phyloP scores from a whole-genome alignment of 92 coral and sea anemone species.

The Phenganax marumi region DNA sequence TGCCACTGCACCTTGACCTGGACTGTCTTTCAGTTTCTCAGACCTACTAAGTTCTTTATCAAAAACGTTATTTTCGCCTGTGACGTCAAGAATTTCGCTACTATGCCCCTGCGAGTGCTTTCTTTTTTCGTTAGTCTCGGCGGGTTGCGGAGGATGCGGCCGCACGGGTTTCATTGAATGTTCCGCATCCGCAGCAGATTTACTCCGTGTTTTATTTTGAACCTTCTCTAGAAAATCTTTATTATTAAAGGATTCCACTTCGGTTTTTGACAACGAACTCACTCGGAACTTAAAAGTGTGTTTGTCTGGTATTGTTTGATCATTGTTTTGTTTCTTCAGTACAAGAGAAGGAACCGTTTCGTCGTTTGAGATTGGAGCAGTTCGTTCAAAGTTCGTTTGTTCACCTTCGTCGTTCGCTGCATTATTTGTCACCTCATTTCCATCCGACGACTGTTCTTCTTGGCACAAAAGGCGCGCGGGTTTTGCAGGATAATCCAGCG shows the following conservation, averaged over 20 bases:
- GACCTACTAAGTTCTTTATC: not conserved
- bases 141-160: slow-evolving; percentile 8
- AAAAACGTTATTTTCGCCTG: not conserved
- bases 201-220: not conserved
- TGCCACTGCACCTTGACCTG: not conserved
- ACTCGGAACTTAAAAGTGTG: slow-evolving; percentile 12
- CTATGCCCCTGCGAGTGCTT: not conserved
- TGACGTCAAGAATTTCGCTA: not conserved
- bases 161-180: slow-evolving; percentile 2
- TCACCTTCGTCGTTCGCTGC: no score
- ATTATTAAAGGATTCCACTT: slow-evolving; percentile 28
- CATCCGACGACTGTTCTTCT: no score
- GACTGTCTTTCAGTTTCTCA: not conserved
- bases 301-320: not conserved
- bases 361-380: no score
- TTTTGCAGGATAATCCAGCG: no score
- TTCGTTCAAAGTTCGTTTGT: no score
- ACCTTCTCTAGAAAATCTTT: not conserved
- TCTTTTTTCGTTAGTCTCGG: not conserved
- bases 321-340: not conserved
- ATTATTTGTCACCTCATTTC: no score
- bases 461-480: no score
- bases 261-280: slow-evolving; percentile 32
- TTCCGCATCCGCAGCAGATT: no score
- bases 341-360: not conserved